Evolutionary conservation across 2,888 invertebrate genomes (phyloP).

Genomic region (Dichetophora obliterata): DNA sequence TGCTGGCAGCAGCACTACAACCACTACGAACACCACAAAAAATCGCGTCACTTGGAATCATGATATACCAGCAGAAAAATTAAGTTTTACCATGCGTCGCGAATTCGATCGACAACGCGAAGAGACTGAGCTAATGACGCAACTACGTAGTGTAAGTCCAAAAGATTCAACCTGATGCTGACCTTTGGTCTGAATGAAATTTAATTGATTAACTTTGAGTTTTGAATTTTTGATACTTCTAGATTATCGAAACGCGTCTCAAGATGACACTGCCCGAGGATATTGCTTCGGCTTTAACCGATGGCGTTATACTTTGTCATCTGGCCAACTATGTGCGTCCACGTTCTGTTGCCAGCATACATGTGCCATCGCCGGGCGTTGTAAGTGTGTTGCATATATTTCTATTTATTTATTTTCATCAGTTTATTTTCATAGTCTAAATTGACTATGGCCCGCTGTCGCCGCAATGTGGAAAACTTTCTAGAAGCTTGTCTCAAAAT

Average conservation of each 20-base stretch:
- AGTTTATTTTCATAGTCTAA: constrained; percentile 91
- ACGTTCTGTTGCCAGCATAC: constrained; percentile 91
- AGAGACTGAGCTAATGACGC: constrained; percentile 86
- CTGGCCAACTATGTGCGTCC: constrained; percentile 93
- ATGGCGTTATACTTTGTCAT: constrained; percentile 95
- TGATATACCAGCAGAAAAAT: constrained; percentile 79
- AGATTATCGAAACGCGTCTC: constrained; percentile 91
- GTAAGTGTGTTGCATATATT: constrained; percentile 72
- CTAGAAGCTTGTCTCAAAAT: constrained; percentile 93
- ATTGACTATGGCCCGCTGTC: constrained; percentile 93
- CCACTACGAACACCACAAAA: constrained; percentile 40
- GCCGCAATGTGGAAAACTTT: constrained; percentile 95
- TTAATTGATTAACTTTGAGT: not conserved
- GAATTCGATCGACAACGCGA: constrained; percentile 93
- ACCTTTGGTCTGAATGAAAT: not conserved
- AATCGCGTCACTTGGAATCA: constrained; percentile 78
- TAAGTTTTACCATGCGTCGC: constrained; percentile 91
- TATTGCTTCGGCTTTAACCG: constrained; percentile 85
- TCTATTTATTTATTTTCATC: not conserved
- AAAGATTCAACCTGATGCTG: not conserved
- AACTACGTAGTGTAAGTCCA: constrained; percentile 81
- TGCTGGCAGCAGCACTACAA: constrained; percentile 16
- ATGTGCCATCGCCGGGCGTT: constrained; percentile 93
- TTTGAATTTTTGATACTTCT: constrained; percentile 48
- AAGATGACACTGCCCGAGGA: constrained; percentile 92